phyloP scores from a whole-genome alignment of 30 jellyfish, hydroid and myxozoan species.

The Hydractinia echinata region DNA sequence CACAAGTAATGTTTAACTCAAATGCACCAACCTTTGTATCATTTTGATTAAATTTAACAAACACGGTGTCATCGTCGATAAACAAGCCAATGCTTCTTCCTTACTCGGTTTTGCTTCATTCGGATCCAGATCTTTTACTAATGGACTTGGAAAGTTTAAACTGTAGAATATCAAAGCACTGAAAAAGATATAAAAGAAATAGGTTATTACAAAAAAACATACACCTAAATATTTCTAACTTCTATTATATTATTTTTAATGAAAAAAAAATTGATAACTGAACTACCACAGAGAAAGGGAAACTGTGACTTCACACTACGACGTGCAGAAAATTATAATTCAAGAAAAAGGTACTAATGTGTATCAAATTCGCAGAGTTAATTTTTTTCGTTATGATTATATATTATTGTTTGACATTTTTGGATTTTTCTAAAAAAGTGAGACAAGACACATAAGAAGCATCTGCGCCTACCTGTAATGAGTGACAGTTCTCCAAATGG shows the following conservation, averaged over 20 bases:
- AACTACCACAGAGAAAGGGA: too few species aligned
- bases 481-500: constrained; percentile 75
- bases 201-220: not conserved
- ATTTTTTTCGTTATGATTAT: too few species aligned
- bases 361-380: too few species aligned
- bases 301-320: too few species aligned
- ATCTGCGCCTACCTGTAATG: constrained; percentile 51
- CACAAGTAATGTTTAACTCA: not conserved
- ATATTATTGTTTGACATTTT: not conserved
- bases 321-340: too few species aligned
- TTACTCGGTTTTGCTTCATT: constrained; percentile 40
- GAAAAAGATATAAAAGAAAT: not conserved
- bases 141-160: constrained; percentile 74
- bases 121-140: constrained; percentile 26
- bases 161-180: constrained; percentile 72
- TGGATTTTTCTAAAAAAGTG: too few species aligned
- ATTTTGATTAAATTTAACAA: constrained; percentile 50
- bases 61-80: constrained; percentile 48
- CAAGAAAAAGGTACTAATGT: too few species aligned
- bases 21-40: constrained; percentile 50
- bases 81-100: constrained; percentile 45
- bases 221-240: too few species aligned
- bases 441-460: too few species aligned
- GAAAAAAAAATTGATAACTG: too few species aligned
- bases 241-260: too few species aligned